Percentiles rank a stretch among this genome's conserved stretches.
phyloP scores from a whole-genome alignment of 30 jellyfish, hydroid and myxozoan species.

The Morbakka virulenta region DNA sequence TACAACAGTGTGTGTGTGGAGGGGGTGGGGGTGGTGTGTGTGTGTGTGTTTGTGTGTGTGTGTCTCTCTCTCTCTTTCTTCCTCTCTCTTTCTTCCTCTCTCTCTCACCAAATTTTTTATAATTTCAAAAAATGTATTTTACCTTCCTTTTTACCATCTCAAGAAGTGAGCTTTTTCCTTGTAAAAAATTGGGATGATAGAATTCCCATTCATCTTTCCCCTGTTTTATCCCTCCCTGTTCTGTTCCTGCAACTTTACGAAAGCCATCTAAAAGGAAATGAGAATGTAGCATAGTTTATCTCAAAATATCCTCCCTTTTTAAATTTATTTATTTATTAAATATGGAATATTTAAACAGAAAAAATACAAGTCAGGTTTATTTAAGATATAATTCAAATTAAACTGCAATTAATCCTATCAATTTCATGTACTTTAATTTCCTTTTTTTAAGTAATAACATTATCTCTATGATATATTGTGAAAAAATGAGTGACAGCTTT shows the following conservation, averaged over 20 bases:
- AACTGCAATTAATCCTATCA: too few species aligned
- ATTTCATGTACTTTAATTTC: too few species aligned
- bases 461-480: too few species aligned
- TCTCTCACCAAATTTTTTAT: too few species aligned
- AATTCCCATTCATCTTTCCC: slow-evolving; percentile 98
- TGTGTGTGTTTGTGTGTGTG: too few species aligned
- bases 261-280: slow-evolving; percentile 81
- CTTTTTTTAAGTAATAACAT: too few species aligned
- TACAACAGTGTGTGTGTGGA: too few species aligned
- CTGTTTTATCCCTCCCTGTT: slow-evolving; percentile 81
- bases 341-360: not conserved
- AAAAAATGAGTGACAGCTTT: too few species aligned
- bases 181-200: slow-evolving; percentile 75
- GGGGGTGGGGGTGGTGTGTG: too few species aligned
- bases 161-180: slow-evolving; percentile 54
- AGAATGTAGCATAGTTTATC: not conserved
- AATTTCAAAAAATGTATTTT: not conserved
- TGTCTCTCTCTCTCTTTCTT: too few species aligned
- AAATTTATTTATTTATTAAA: not conserved
- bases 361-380: not conserved
- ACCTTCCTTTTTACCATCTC: slow-evolving; percentile 89
- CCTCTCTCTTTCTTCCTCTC: too few species aligned
- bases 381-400: too few species aligned
- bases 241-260: slow-evolving; percentile 74
- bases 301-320: not conserved